phyloP scores from a whole-genome alignment of 2,113 vertebrate species.

The Synodontis membranacea region DNA sequence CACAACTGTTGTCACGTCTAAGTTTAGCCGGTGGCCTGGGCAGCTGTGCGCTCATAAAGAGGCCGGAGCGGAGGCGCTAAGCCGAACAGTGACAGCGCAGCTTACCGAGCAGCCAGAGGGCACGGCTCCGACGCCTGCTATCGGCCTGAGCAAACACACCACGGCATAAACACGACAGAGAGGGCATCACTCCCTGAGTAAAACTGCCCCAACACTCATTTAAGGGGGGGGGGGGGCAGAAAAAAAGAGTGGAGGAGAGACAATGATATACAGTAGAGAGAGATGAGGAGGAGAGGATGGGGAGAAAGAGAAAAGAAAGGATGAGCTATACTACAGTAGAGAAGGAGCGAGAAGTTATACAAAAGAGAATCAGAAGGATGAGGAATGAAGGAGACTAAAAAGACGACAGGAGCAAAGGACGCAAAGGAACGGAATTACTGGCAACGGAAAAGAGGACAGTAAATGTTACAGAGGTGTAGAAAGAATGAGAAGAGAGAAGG shows the following conservation, averaged over 20 bases:
- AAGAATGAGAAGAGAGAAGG: background rate
- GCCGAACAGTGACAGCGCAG: constrained; percentile 75
- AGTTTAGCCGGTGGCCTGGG: constrained; percentile 68
- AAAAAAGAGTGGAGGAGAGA: background rate
- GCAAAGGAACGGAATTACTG: no score
- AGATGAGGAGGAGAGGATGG: background rate
- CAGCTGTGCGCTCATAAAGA: constrained; percentile 76
- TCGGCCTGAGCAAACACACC: constrained; percentile 72
- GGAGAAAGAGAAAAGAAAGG: background rate
- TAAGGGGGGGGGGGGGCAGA: background rate
- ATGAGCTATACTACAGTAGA: background rate
- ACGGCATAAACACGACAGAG: constrained; percentile 68
- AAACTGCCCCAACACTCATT: constrained; percentile 56
- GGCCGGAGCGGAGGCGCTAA: constrained; percentile 72
- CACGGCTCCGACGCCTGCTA: constrained; percentile 60
- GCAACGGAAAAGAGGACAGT: no score
- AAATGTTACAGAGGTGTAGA: background rate
- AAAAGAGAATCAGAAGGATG: background rate
- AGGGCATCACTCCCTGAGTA: constrained; percentile 59
- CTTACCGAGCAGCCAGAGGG: constrained; percentile 73
- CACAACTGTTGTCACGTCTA: constrained; percentile 79
- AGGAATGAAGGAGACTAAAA: background rate
- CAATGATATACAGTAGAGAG: background rate
- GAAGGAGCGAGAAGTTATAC: background rate
- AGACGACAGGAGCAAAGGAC: background rate